These are phyloP conservation scores for Sylvia atricapilla DNA, from an alignment of 2,113 vertebrate species.

Conservation along the genomic window DNA sequence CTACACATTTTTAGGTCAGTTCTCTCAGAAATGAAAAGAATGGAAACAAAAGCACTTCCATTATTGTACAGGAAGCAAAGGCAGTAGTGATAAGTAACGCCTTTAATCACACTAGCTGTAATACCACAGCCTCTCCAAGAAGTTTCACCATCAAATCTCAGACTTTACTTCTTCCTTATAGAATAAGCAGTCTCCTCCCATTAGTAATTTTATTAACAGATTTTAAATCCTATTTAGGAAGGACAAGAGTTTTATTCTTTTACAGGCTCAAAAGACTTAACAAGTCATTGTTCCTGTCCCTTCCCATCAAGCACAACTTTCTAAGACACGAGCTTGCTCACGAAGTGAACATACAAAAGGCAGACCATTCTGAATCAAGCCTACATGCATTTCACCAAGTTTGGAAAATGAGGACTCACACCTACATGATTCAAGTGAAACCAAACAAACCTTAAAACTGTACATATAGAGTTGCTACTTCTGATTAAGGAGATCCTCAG, in stretches of 20 bases:
- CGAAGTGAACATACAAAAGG: not conserved
- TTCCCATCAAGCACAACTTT: not conserved
- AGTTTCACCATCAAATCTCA: not conserved
- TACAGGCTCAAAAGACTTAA: not conserved
- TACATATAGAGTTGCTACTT: not conserved
- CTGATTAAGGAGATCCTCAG: not conserved
- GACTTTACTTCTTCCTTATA: not conserved
- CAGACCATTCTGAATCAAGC: not conserved
- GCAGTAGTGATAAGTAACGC: not conserved
- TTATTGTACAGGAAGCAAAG: not conserved
- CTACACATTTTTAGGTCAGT: not conserved
- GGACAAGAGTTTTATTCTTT: not conserved
- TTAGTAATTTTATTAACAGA: not conserved
- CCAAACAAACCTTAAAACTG: not conserved
- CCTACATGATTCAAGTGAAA: not conserved
- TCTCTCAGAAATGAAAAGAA: not conserved
- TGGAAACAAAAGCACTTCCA: not conserved
- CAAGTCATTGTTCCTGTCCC: not conserved
- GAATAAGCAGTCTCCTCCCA: not conserved
- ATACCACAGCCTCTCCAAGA: not conserved
- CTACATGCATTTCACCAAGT: accelerated
- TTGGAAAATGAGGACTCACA: not conserved
- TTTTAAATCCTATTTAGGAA: not conserved
- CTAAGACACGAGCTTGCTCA: not conserved
- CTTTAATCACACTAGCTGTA: not conserved